Evolutionary conservation across 2,888 invertebrate genomes (phyloP), one percentile per base, ranked within the genome.

Genomic region (Pteria penguin): DNA sequence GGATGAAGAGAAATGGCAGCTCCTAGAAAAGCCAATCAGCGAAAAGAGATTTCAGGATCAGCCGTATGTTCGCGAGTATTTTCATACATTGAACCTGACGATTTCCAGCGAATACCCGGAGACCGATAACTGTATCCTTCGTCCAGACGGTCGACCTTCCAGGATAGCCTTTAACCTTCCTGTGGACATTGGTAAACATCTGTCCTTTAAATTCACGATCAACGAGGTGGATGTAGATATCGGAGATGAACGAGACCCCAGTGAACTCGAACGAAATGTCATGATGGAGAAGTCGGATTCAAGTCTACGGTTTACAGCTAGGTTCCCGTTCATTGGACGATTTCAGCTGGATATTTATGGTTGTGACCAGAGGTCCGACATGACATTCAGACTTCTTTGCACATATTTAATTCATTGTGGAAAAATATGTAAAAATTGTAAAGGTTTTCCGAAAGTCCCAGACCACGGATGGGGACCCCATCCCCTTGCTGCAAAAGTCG

Each of bases 11-110:
- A 29, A 78, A 14, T 87, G 86, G 86, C 87, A 87, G 72, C 78
- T 87, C 4, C 72, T 86, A 18, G 63, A 70, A 8, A 36, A 75
- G 2, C 81, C 81, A 2, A 67, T 83, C n/a, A 71, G 75, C 1
- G 18, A 70, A 2, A 67, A 81, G 33, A 58, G 78, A 58, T 87
- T 84, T 62, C 79, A 82, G 63, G 63, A 76, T 2, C 63, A 58
- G 4, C 78, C 83, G 14, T 87, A 87, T 72, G 60, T 82, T 24
- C 68, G 87, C 22, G 87, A 87, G 54, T 62, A 83, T 27, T 87
- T 82, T 67, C 80, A 75, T 60, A 36, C 78, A 14, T 66, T 87
- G 32, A 81, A 75, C 8, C 27, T 86, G 69, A 61, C 61, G 1
- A 58, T 82, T 18, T 32, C 79, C 2, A 27, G 27, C 31, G 61